Conservation (phyloP, 2,888 invertebrate genomes). For the Limnephilus lunatus region DNA sequence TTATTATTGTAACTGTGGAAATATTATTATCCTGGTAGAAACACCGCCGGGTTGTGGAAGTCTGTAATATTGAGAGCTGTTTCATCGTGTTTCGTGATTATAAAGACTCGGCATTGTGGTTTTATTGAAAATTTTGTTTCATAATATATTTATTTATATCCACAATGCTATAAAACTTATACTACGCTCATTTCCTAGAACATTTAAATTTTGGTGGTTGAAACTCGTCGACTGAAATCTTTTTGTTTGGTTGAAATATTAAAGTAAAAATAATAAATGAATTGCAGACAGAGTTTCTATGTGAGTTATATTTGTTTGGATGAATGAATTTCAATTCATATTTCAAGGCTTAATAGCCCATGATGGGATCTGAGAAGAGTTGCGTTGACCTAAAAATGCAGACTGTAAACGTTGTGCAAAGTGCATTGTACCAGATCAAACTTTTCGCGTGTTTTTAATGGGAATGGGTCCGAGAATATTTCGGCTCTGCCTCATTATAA, state of each 20-base stretch:
- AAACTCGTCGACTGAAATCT: not conserved
- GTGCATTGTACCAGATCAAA: not conserved
- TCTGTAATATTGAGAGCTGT: not conserved
- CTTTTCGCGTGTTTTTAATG: no score
- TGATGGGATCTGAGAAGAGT: not conserved
- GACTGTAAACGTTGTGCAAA: not conserved
- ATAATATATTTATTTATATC: no score
- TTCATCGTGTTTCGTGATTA: not conserved
- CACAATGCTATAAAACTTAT: no score
- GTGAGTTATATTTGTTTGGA: no score
- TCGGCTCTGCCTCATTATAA: no score
- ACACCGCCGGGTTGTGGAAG: not conserved
- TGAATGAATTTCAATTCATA: no score
- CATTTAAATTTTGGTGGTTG: not conserved
- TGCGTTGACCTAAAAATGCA: not conserved
- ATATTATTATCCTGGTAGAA: not conserved
- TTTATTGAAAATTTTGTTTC: not conserved
- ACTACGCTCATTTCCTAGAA: not conserved
- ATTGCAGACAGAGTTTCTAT: no score
- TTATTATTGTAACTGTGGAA: slow-evolving; percentile 6
- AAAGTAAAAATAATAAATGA: no score
- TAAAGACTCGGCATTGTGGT: not conserved
- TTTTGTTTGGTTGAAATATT: no score
- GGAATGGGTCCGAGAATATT: no score
- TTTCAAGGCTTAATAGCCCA: no score